These are phyloP conservation scores for Protonibea diacanthus DNA, from an alignment of 2,797 vertebrate species.

Conservation along the genomic window DNA sequence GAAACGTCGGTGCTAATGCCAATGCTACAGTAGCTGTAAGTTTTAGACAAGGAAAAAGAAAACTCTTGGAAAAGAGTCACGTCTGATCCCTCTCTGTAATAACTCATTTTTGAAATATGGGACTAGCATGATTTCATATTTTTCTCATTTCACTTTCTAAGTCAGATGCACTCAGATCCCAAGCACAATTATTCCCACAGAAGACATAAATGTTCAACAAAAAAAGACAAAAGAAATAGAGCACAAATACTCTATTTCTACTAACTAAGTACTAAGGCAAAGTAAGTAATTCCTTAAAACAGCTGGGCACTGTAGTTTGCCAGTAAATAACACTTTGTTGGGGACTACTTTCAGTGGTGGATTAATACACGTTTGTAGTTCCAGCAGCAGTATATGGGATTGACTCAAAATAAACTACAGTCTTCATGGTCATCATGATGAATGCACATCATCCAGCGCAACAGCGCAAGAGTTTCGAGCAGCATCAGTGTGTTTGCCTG, in stretches of 20 bases:
- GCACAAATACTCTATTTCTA: neutral
- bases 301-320: neutral
- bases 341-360: constrained; percentile 1
- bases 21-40: no score
- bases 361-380: constrained; percentile 8
- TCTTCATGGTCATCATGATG: neutral
- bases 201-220: neutral
- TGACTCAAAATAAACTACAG: neutral
- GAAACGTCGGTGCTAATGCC: no score
- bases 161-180: neutral
- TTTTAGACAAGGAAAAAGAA: neutral
- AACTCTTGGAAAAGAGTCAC: neutral
- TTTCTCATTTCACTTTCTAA: neutral
- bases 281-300: neutral
- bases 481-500: neutral
- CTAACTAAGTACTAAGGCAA: neutral
- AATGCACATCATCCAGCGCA: neutral
- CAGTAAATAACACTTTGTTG: neutral
- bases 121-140: neutral
- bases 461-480: neutral
- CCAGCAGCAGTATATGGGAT: neutral
- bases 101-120: neutral
- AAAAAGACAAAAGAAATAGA: neutral
- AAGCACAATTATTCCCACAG: neutral
- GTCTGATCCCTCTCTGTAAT: neutral